Conservation (phyloP, 2,888 invertebrate genomes). For the Agrochola macilenta region DNA sequence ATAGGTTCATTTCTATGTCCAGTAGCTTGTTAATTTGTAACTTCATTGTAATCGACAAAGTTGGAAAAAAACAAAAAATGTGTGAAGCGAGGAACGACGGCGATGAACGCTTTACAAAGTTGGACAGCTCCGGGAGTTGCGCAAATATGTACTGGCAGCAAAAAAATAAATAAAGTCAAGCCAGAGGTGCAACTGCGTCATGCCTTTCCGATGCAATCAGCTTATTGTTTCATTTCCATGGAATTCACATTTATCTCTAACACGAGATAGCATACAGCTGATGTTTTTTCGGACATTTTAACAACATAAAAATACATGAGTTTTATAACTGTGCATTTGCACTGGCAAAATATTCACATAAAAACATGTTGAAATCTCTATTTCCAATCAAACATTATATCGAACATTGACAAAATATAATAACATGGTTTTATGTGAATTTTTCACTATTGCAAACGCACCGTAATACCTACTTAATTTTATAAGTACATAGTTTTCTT, state of each 20-base stretch:
- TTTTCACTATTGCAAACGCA: no score
- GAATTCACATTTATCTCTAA: neutral
- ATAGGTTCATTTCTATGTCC: neutral
- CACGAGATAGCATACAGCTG: no score
- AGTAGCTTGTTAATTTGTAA: constrained; percentile 5
- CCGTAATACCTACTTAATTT: neutral
- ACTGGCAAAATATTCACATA: no score
- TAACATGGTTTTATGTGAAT: no score
- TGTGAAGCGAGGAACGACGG: neutral
- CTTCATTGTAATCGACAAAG: neutral
- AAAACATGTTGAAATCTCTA: no score
- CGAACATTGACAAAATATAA: no score
- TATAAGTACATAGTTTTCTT: neutral
- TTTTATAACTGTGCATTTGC: neutral
- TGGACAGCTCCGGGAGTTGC: neutral
- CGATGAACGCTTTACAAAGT: neutral
- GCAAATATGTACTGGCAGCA: constrained; percentile 6
- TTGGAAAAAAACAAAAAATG: constrained; percentile 1
- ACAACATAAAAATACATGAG: neutral
- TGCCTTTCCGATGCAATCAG: constrained; percentile 5
- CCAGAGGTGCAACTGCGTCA: neutral
- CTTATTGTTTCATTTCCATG: constrained; percentile 6
- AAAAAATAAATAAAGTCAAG: neutral
- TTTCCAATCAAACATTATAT: no score
- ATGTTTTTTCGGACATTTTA: neutral